These are phyloP conservation scores for Papilio polytes DNA, from an alignment of 1,140 invertebrate genomes.

Conservation along the genomic window DNA sequence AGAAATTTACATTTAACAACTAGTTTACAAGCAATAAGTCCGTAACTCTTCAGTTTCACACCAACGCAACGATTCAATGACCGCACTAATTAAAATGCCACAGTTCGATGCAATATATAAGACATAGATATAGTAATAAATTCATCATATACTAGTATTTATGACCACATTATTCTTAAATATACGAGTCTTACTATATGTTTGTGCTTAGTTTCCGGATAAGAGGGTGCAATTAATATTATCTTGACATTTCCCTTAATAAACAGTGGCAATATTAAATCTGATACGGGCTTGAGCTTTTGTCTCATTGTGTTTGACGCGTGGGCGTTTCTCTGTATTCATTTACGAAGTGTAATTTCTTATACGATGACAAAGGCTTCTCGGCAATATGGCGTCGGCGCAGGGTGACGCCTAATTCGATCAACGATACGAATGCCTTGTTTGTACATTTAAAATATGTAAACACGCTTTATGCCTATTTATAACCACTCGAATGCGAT, in stretches of 20 bases:
- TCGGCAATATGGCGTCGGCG: constrained; percentile 50
- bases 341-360: constrained; percentile 67
- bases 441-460: constrained; percentile 14
- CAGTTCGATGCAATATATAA: not conserved
- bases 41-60: constrained; percentile 43
- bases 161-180: constrained; percentile 53
- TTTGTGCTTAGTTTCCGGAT: constrained; percentile 53
- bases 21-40: constrained; percentile 47
- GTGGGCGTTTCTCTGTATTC: constrained; percentile 72
- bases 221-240: constrained; percentile 45
- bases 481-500: not conserved
- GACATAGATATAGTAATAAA: constrained; percentile 49
- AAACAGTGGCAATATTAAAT: constrained; percentile 56
- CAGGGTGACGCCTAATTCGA: constrained; percentile 29
- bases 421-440: constrained; percentile 4
- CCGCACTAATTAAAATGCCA: constrained; percentile 53
- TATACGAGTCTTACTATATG: constrained; percentile 46
- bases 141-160: constrained; percentile 45
- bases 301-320: constrained; percentile 64
- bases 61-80: constrained; percentile 44
- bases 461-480: not conserved
- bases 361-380: constrained; percentile 65
- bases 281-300: constrained; percentile 62
- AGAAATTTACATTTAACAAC: constrained; percentile 13
- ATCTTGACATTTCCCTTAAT: constrained; percentile 50